A percentile compares a stretch with the other conserved stretches of the same genome.
These are phyloP conservation scores for Druceiella hillmani DNA, from an alignment of 2,888 invertebrate species.

Conservation along the genomic window DNA sequence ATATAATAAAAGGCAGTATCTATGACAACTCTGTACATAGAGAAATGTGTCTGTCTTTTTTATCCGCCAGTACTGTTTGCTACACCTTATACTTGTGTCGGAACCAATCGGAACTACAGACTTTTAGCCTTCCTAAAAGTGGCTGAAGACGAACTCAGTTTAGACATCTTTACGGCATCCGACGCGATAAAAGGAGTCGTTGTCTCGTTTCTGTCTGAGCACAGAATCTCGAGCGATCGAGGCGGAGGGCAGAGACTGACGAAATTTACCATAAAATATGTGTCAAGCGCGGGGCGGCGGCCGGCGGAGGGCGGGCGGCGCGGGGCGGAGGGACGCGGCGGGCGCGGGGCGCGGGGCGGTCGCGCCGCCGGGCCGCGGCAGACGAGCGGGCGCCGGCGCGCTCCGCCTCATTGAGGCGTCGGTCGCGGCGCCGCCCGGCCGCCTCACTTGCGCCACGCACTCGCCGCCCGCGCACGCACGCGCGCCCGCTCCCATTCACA, in stretches of 20 bases:
- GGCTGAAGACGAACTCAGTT: too few species aligned
- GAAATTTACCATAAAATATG: constrained; percentile 50
- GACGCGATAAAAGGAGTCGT: neutral
- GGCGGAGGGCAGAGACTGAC: constrained; percentile 33
- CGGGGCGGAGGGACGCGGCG: constrained; percentile 28
- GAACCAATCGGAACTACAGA: too few species aligned
- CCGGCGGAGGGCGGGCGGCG: constrained; percentile 30
- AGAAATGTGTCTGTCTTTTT: too few species aligned
- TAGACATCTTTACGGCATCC: too few species aligned
- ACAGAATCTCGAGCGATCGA: too few species aligned
- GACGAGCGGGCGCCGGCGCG: constrained; percentile 55
- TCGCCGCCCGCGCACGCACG: constrained; percentile 35
- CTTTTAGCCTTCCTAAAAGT: too few species aligned
- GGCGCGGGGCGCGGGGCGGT: constrained; percentile 41
- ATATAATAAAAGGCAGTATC: too few species aligned
- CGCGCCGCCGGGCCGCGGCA: constrained; percentile 58
- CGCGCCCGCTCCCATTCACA: constrained; percentile 38
- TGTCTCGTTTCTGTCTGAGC: constrained; percentile 2
- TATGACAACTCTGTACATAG: too few species aligned
- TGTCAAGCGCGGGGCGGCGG: constrained; percentile 41
- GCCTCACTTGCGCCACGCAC: constrained; percentile 37
- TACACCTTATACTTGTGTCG: too few species aligned
- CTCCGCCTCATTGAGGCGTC: constrained; percentile 51
- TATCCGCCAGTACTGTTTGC: too few species aligned
- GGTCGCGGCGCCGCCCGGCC: constrained; percentile 49